Conservation (phyloP, 2,113 vertebrate genomes). For the Propithecus coquereli region DNA sequence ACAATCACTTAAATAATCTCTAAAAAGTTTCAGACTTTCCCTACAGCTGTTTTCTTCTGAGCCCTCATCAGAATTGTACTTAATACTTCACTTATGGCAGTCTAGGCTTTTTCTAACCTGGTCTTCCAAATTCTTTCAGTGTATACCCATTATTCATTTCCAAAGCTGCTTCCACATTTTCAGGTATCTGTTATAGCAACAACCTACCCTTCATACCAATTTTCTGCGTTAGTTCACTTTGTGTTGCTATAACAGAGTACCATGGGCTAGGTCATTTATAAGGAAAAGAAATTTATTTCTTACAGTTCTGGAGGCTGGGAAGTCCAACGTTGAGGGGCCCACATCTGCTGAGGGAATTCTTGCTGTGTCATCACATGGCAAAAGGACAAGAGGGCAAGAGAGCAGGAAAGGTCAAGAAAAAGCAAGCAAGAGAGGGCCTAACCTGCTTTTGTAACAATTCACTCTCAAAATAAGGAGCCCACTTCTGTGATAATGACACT, state of each 20-base stretch:
- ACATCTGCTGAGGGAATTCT: not conserved
- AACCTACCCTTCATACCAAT: not conserved
- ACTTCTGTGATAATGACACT: not conserved
- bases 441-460: not conserved
- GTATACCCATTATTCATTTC: not conserved
- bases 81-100: not conserved
- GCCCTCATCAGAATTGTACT: not conserved
- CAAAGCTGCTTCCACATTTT: not conserved
- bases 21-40: not conserved
- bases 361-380: not conserved
- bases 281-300: not conserved
- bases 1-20: not conserved
- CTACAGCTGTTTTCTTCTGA: not conserved
- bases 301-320: not conserved
- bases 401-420: not conserved
- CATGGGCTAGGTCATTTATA: not conserved
- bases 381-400: not conserved
- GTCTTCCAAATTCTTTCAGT: not conserved
- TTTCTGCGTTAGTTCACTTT: not conserved
- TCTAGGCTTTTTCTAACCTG: not conserved
- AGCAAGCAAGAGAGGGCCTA: not conserved
- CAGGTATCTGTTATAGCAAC: not conserved
- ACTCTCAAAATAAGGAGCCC: not conserved
- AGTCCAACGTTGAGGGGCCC: not conserved
- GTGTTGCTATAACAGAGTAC: not conserved